These are phyloP conservation scores for Anagrus nilaparvatae DNA, from an alignment of 1,140 invertebrate species.

Conservation along the genomic window DNA sequence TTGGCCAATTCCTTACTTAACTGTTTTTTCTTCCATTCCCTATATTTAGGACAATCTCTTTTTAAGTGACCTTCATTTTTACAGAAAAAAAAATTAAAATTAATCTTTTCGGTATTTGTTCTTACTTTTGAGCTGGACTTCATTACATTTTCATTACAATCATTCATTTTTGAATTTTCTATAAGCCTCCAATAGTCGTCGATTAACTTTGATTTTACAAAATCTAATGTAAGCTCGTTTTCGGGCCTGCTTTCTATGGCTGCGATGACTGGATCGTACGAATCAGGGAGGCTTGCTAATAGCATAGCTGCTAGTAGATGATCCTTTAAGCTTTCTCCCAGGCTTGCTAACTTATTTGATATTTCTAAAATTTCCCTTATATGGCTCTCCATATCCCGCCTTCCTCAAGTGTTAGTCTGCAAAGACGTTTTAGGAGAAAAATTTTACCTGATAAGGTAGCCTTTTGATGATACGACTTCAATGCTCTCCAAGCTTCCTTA, in stretches of 20 bases:
- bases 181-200: conserved; percentile 12
- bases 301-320: conserved; percentile 12
- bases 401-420: too few species aligned
- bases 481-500: too few species aligned
- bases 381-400: too few species aligned
- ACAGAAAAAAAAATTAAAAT: conserved; percentile 17
- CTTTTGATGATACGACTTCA: too few species aligned
- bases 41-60: conserved; percentile 13
- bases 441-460: too few species aligned
- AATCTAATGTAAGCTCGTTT: conserved; percentile 12
- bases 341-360: not conserved
- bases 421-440: too few species aligned
- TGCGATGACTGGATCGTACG: conserved; percentile 12
- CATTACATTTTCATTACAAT: too few species aligned
- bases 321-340: conserved; percentile 7
- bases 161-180: too few species aligned
- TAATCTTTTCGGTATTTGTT: too few species aligned
- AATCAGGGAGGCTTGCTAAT: conserved; percentile 14
- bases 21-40: conserved; percentile 11
- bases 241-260: conserved; percentile 16
- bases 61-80: conserved; percentile 13
- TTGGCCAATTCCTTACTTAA: conserved; percentile 3
- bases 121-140: too few species aligned
- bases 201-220: conserved; percentile 12
- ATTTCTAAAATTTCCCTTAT: not conserved